Percentiles rank a stretch among this genome's conserved stretches.
phyloP scores from a whole-genome alignment of 2,113 vertebrate genomes.

The Ciconia maguari region DNA sequence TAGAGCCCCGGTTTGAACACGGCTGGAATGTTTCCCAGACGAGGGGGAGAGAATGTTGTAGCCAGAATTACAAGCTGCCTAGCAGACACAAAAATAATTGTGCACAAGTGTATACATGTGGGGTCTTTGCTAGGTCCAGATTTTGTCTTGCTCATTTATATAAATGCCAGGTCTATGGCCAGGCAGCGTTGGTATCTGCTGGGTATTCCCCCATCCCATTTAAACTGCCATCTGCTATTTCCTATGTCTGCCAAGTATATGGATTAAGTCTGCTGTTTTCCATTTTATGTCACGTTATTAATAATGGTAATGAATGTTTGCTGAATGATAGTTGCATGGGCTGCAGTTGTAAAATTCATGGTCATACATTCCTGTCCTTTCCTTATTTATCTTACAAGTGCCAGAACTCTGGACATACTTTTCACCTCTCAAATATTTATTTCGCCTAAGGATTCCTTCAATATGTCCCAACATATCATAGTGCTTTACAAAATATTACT shows the following conservation, averaged over 20 bases:
- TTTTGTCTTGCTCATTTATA: slow-evolving; percentile 2
- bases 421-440: slow-evolving; percentile 22
- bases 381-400: not conserved
- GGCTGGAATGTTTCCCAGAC: not conserved
- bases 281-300: slow-evolving; percentile 25
- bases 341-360: not conserved
- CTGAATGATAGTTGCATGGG: not conserved
- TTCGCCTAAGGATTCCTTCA: not conserved
- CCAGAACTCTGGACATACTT: not conserved
- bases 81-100: slow-evolving; percentile 23
- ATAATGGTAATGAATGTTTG: slow-evolving; percentile 34
- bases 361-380: not conserved
- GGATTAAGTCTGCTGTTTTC: slow-evolving; percentile 28
- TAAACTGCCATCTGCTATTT: slow-evolving; percentile 42
- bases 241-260: slow-evolving; percentile 29
- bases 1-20: not conserved
- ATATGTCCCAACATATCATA: not conserved
- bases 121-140: not conserved
- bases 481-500: not conserved
- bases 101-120: slow-evolving; percentile 16
- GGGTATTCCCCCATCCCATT: slow-evolving; percentile 17
- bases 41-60: not conserved
- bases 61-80: not conserved
- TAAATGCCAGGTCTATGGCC: not conserved
- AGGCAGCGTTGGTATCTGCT: not conserved